Base-by-base conservation (phyloP, 2,888 invertebrate species). In the Drosophila parthenogenetica region DNA sequence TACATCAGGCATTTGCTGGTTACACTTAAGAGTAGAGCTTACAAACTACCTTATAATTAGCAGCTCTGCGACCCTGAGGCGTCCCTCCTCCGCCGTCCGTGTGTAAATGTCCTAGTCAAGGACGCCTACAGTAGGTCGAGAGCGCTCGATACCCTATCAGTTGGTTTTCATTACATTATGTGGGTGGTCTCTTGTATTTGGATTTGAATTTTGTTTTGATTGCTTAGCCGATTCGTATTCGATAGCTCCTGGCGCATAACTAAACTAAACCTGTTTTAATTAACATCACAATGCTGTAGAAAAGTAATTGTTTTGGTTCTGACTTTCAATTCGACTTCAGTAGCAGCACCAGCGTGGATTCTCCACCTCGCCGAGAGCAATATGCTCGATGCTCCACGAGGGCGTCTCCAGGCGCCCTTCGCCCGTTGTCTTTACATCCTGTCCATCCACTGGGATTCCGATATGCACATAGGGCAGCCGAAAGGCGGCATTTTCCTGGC, bases 341-440 rank as follows among this genome's bases (percentile, higher is more conserved):
- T 93, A 95, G 90, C 95, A 96, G 87, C 96, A 96, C 92, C 94
- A 93, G 48, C 92, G 92, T 3, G 92, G 93, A 35, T 91, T 93
- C 86, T 95, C 95, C 40, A 93, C 91, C 70, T 95, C 94, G 0
- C 95, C 96, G 81, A 95, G 94, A 0, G 96, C 96, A 62, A 96
- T 94, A 79, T 94, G 94, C 73, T 93, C 93, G 63, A 94, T 94
- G 74, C 94, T 94, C 93, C 95, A 94, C 0, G 95, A 94, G 0
- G 95, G 94, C 1, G 93, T 93, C 83, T 95, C 95, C 50, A 95
- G 93, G 8, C 93, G 94, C 0, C 95, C 95, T 0, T 93, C 93
- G 68, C 94, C 95, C 0, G 94, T 95, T 0, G 95, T 93, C 54
- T 94, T 94, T 1, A 94, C 94, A 0, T 94, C 93, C 63, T 89